Conservation (phyloP, 2,888 invertebrate species). For the Megalurothrips usitatus region DNA sequence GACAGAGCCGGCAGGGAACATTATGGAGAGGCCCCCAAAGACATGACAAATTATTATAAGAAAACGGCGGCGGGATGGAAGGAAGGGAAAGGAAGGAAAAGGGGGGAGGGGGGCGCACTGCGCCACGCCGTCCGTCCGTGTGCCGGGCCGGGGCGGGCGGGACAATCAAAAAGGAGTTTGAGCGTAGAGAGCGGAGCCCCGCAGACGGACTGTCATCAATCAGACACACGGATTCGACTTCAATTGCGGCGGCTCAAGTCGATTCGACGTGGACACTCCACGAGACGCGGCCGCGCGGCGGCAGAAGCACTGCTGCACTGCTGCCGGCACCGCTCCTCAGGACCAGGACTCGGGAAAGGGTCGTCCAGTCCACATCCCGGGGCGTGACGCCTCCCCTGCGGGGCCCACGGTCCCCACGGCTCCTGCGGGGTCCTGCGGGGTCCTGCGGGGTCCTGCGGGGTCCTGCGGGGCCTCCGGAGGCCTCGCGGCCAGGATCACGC, state of each 20-base stretch:
- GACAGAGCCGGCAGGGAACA: neutral
- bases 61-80: slow-evolving; percentile 4
- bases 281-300: too few species aligned
- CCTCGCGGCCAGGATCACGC: too few species aligned
- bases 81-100: neutral
- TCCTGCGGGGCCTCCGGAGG: too few species aligned
- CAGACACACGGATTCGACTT: slow-evolving; percentile 21
- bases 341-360: too few species aligned
- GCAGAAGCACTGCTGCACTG: neutral
- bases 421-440: too few species aligned
- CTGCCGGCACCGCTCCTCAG: neutral
- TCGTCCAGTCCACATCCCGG: too few species aligned
- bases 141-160: neutral
- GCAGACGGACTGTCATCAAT: neutral
- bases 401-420: too few species aligned
- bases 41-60: slow-evolving; percentile 25
- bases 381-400: too few species aligned
- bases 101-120: neutral
- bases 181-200: neutral
- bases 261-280: slow-evolving; percentile 22
- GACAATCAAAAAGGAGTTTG: slow-evolving; percentile 22
- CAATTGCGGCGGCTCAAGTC: neutral
- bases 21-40: slow-evolving; percentile 18
- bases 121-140: neutral
- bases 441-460: too few species aligned